These are phyloP conservation scores for Octodon degus DNA, from an alignment of 2,113 vertebrate species.

Conservation along the genomic window DNA sequence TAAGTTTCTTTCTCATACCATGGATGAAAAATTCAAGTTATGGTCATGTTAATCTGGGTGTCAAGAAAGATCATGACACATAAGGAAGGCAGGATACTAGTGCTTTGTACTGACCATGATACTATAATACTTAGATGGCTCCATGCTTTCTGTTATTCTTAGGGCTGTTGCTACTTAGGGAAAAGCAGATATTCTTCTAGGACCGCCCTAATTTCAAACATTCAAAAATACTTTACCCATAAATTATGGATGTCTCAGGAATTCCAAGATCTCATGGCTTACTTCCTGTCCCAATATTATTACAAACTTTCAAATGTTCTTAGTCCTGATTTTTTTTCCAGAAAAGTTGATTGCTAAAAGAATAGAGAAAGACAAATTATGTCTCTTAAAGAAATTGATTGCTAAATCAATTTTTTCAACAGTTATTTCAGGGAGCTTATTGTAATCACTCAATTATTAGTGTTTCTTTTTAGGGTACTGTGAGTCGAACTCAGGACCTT, in stretches of 20 bases:
- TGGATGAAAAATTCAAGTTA: not conserved
- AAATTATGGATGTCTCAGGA: conserved; percentile 48
- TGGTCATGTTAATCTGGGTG: not conserved
- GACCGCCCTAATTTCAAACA: conserved; percentile 30
- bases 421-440: conserved; percentile 50
- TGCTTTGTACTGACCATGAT: not conserved
- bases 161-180: not conserved
- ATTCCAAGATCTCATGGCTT: conserved; percentile 32
- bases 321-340: not conserved
- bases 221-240: conserved; percentile 26
- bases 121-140: not conserved
- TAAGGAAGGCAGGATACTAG: not conserved
- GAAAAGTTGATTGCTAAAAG: conserved; percentile 44
- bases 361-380: conserved; percentile 15
- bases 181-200: conserved; percentile 33
- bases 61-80: not conserved
- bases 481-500: too few species aligned
- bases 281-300: not conserved
- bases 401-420: conserved; percentile 17
- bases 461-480: too few species aligned
- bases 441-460: not conserved
- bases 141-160: not conserved
- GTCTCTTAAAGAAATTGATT: conserved; percentile 40
- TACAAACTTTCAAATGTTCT: conserved; percentile 38
- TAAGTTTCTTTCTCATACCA: not conserved